These are phyloP conservation scores for Pseudomyrmex pallidus DNA, from an alignment of 1,140 invertebrate genomes.

Conservation along the genomic window DNA sequence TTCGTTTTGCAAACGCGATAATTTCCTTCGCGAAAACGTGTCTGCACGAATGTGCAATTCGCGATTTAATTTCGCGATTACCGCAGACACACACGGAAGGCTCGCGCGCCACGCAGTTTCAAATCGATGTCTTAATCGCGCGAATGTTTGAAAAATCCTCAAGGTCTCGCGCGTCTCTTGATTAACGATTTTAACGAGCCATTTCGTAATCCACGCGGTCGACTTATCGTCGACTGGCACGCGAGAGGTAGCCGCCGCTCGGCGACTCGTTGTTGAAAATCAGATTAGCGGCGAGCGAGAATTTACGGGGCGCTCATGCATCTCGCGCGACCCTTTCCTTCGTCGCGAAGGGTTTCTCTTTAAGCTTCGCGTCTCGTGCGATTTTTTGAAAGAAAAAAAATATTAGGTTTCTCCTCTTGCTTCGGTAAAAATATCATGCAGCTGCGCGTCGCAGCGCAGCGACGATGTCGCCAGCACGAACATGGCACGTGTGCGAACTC, in stretches of 20 bases:
- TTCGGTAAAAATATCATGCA: conserved; percentile 28
- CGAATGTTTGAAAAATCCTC: neutral
- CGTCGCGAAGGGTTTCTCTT: no score
- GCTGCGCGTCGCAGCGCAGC: conserved; percentile 1
- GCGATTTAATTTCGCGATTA: neutral
- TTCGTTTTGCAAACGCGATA: neutral
- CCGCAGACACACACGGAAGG: neutral
- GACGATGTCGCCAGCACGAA: neutral
- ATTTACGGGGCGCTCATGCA: neutral
- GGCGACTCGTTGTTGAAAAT: conserved; percentile 20
- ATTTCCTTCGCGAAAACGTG: neutral
- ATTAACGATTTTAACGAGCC: conserved; percentile 15
- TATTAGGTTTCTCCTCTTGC: neutral
- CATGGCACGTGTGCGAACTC: neutral
- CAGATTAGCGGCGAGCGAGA: neutral
- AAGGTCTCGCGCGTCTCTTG: neutral
- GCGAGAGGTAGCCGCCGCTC: neutral
- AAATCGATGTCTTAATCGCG: neutral
- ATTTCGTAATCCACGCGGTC: neutral
- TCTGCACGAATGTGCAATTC: neutral
- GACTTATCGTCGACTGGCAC: neutral
- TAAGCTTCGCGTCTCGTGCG: neutral
- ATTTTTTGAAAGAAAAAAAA: conserved; percentile 4
- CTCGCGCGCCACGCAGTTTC: neutral
- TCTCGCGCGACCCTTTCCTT: neutral